Conservation (phyloP, 2,113 vertebrate genomes). For the Catharus fuscescens region DNA sequence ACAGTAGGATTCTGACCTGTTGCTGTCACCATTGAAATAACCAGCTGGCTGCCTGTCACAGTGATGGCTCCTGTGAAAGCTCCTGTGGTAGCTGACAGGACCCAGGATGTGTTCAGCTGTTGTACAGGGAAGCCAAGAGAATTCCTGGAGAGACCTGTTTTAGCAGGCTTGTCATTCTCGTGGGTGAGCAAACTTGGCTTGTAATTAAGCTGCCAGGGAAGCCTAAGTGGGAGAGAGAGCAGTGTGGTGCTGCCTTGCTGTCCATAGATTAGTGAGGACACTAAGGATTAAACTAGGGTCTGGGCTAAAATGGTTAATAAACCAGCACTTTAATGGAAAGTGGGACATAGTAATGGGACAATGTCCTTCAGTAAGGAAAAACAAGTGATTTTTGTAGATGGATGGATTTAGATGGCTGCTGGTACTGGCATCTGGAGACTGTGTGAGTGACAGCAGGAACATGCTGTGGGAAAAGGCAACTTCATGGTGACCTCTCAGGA, state of each 20-base stretch:
- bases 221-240: background rate
- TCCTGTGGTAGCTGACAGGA: background rate
- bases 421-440: background rate
- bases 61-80: background rate
- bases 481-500: background rate
- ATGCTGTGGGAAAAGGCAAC: background rate
- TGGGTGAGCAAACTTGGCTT: background rate
- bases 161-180: background rate
- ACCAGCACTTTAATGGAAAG: background rate
- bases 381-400: too few species aligned
- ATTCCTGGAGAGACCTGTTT: background rate
- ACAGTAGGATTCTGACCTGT: background rate
- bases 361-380: background rate
- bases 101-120: background rate
- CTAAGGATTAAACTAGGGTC: background rate
- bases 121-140: background rate
- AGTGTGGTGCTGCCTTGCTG: background rate
- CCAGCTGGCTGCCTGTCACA: background rate
- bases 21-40: background rate
- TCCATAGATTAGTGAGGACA: background rate
- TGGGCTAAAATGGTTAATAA: background rate
- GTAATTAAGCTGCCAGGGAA: background rate
- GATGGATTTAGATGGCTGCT: background rate
- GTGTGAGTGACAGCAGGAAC: background rate
- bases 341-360: too few species aligned